Evolutionary conservation across 2,888 invertebrate genomes (phyloP).

Genomic region (Cheilosia grossa): DNA sequence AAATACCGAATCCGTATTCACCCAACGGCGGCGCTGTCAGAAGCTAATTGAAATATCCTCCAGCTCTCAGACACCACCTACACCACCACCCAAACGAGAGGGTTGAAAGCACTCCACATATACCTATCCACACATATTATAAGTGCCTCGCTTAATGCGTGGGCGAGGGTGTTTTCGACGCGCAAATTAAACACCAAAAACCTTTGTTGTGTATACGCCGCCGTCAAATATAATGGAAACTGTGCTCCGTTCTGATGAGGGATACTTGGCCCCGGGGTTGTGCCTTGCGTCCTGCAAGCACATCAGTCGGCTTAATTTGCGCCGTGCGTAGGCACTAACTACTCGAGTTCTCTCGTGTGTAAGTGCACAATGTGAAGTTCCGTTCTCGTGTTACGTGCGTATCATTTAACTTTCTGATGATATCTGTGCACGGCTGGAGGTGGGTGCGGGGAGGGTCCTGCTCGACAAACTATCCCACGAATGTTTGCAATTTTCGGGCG

Average conservation of each 20-base stretch:
- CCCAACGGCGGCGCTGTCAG: constrained; percentile 43
- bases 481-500: constrained; percentile 22
- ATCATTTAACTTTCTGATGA: constrained; percentile 64
- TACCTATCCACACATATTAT: constrained; percentile 38
- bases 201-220: constrained; percentile 36
- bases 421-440: constrained; percentile 21
- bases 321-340: constrained; percentile 23
- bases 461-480: constrained; percentile 10
- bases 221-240: constrained; percentile 27
- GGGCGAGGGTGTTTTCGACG: constrained; percentile 60
- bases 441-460: background rate
- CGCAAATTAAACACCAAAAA: constrained; percentile 65
- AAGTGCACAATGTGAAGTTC: constrained; percentile 43
- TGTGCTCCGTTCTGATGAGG: constrained; percentile 15
- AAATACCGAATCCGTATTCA: constrained; percentile 20
- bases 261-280: background rate
- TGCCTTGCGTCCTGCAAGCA: background rate
- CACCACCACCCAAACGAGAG: constrained; percentile 6
- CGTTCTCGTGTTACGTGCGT: constrained; percentile 29
- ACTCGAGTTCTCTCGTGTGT: constrained; percentile 2
- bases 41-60: constrained; percentile 72
- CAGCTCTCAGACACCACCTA: background rate
- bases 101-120: constrained; percentile 37
- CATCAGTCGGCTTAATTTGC: constrained; percentile 24
- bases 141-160: constrained; percentile 62